phyloP scores from a whole-genome alignment of 2,888 invertebrate genomes.

The Blera fallax region DNA sequence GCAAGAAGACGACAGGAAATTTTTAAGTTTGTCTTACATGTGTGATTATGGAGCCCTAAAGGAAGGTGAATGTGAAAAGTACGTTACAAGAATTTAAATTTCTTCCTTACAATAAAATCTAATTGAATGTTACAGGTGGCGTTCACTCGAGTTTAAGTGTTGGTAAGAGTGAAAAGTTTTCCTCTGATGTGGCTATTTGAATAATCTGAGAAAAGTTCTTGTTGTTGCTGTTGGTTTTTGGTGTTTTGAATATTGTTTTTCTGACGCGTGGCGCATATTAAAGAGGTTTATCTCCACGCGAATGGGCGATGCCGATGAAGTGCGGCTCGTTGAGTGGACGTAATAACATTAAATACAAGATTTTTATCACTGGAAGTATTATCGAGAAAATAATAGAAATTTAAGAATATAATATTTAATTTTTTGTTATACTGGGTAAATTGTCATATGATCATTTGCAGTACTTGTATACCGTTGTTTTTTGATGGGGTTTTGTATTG shows the following conservation, averaged over 20 bases:
- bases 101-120: conserved; percentile 56
- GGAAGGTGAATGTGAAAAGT: conserved; percentile 51
- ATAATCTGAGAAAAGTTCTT: conserved; percentile 44
- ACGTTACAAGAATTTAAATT: conserved; percentile 67
- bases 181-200: conserved; percentile 43
- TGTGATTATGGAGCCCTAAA: conserved; percentile 32
- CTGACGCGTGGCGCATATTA: conserved; percentile 42
- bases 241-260: conserved; percentile 47
- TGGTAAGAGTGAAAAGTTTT: conserved; percentile 50
- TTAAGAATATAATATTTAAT: too few relatives aligned
- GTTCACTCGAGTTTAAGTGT: conserved; percentile 45
- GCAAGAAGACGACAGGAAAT: background rate
- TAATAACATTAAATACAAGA: background rate
- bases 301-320: conserved; percentile 3
- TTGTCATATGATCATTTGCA: too few relatives aligned
- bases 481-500: too few relatives aligned
- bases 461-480: too few relatives aligned
- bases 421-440: too few relatives aligned
- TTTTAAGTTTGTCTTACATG: conserved; percentile 23
- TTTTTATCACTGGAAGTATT: background rate
- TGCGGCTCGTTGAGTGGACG: conserved; percentile 15
- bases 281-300: conserved; percentile 11
- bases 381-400: background rate
- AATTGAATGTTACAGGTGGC: conserved; percentile 72
- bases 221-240: conserved; percentile 20